phyloP scores from a whole-genome alignment of 2,797 vertebrate genomes.

The Tapera naevia region DNA sequence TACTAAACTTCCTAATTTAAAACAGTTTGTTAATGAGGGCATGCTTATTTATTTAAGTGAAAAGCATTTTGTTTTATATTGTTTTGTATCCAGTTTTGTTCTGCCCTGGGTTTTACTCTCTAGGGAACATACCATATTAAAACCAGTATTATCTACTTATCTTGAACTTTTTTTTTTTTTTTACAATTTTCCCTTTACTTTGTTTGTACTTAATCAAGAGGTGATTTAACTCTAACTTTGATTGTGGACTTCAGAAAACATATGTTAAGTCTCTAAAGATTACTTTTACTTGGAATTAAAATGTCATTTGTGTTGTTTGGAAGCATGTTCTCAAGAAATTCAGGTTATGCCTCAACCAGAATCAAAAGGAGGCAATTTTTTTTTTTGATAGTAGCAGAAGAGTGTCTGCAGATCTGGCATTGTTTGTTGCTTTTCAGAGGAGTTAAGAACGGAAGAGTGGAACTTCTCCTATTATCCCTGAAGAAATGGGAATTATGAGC shows the following conservation, averaged over 20 bases:
- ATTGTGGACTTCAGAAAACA: background rate
- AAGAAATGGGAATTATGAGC: background rate
- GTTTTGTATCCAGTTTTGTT: background rate
- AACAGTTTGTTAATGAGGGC: background rate
- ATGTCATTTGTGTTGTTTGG: background rate
- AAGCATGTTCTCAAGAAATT: background rate
- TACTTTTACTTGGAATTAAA: background rate
- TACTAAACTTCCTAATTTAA: background rate
- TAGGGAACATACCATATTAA: background rate
- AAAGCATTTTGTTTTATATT: background rate
- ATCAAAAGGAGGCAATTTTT: background rate
- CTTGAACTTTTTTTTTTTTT: background rate
- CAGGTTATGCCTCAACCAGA: background rate
- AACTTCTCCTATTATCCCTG: background rate
- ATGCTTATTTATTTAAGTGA: background rate
- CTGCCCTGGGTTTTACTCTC: background rate
- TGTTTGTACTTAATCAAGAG: background rate
- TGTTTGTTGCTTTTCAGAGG: background rate
- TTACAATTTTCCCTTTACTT: background rate
- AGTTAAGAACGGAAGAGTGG: background rate
- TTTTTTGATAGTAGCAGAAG: background rate
- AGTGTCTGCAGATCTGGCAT: background rate
- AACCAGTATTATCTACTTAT: accelerated
- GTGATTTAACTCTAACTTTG: background rate
- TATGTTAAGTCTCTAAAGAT: background rate